These are phyloP conservation scores for Falco concolor DNA, from an alignment of 2,797 vertebrate species.

Conservation along the genomic window DNA sequence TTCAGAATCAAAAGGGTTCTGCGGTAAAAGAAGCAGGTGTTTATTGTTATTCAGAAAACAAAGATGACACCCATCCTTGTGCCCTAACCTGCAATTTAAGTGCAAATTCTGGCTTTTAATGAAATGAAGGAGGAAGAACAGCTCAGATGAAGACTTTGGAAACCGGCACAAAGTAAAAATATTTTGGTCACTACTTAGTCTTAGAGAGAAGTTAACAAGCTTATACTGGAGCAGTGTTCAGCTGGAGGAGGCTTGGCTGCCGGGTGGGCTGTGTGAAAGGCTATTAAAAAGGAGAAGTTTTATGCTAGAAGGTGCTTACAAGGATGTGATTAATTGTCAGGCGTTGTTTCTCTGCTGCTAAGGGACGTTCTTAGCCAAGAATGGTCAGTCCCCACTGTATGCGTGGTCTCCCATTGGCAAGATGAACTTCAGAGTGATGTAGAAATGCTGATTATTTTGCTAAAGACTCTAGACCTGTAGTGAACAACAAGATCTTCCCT, in stretches of 20 bases:
- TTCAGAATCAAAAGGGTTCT: neutral
- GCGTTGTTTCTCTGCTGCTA: neutral
- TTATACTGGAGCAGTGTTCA: neutral
- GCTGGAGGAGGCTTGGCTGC: neutral
- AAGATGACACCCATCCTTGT: neutral
- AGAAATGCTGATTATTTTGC: neutral
- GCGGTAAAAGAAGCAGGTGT: neutral
- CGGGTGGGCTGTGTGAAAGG: neutral
- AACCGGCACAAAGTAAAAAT: neutral
- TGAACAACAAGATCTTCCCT: neutral
- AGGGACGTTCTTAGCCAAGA: rapidly evolving
- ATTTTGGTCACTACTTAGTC: neutral
- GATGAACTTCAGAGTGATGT: neutral
- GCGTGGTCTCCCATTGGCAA: neutral
- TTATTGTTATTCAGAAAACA: neutral
- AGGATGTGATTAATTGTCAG: neutral
- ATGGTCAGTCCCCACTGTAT: neutral
- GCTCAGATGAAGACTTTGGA: neutral
- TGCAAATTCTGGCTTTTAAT: neutral
- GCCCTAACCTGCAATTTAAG: neutral
- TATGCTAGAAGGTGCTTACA: neutral
- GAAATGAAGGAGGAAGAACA: neutral
- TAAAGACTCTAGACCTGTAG: neutral
- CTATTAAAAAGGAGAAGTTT: neutral
- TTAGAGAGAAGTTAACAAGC: neutral